A percentile compares a stretch with the other conserved stretches of the same genome.
Evolutionary conservation across 2,113 vertebrate genomes (phyloP).

Genomic region (Zosterops pallidus): DNA sequence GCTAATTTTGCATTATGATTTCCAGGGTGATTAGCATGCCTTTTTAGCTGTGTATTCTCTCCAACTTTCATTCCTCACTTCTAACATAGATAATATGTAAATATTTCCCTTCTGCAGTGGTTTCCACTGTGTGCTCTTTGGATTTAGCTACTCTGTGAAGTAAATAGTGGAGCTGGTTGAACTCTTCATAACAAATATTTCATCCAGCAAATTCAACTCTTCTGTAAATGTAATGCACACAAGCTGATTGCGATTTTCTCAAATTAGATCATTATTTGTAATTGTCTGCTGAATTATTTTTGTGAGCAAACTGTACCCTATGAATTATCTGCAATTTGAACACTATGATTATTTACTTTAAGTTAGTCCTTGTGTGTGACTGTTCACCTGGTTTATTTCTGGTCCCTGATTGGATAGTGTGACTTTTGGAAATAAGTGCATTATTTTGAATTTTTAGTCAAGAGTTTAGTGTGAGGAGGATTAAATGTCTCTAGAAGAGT

Average conservation of each 20-base stretch:
- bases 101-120: conserved; percentile 47
- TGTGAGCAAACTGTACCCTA: conserved; percentile 37
- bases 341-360: conserved; percentile 32
- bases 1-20: conserved; percentile 48
- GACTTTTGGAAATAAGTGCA: neutral
- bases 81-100: conserved; percentile 53
- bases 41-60: conserved; percentile 35
- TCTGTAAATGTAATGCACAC: conserved; percentile 38
- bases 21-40: conserved; percentile 35
- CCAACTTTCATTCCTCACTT: conserved; percentile 18
- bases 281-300: conserved; percentile 59
- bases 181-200: conserved; percentile 45
- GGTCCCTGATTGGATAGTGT: neutral
- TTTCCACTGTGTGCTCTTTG: conserved; percentile 51
- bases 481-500: neutral
- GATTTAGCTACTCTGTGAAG: conserved; percentile 50
- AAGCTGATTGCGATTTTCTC: neutral
- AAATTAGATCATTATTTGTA: conserved; percentile 67
- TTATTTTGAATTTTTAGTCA: neutral
- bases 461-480: neutral
- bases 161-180: conserved; percentile 44
- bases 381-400: conserved; percentile 26
- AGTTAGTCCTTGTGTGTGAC: conserved; percentile 5
- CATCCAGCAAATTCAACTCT: conserved; percentile 43
- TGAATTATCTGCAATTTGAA: conserved; percentile 54